Evolutionary conservation across 2,888 invertebrate genomes (phyloP).

Genomic region (Mimas tiliae): DNA sequence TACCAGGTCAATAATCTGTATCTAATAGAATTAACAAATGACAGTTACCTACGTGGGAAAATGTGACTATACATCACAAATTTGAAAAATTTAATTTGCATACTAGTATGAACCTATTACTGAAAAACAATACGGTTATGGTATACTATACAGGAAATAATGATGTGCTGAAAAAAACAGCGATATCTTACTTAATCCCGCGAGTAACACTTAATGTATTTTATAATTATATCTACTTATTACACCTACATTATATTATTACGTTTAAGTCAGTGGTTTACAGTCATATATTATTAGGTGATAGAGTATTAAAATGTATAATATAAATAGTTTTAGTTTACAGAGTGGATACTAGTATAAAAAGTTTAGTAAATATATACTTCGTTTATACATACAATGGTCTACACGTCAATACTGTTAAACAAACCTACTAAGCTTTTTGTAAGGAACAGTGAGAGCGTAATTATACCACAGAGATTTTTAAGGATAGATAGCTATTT

Average conservation of each 20-base stretch:
- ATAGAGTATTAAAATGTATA: neutral
- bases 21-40: too few relatives aligned
- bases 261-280: neutral
- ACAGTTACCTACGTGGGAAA: too few relatives aligned
- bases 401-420: neutral
- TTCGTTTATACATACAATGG: neutral
- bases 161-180: too few relatives aligned
- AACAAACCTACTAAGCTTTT: slow-evolving; percentile 24
- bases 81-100: too few relatives aligned
- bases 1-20: too few relatives aligned
- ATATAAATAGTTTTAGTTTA: neutral
- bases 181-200: too few relatives aligned
- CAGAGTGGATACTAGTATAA: neutral
- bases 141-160: too few relatives aligned
- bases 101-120: too few relatives aligned
- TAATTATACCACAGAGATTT: slow-evolving; percentile 60
- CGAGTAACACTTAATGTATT: too few relatives aligned
- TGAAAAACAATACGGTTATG: too few relatives aligned
- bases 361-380: slow-evolving; percentile 11
- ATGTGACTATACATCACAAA: too few relatives aligned
- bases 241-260: neutral
- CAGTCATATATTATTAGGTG: neutral
- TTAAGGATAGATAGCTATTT: slow-evolving; percentile 57
- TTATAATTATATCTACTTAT: too few relatives aligned
- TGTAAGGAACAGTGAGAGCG: slow-evolving; percentile 66